phyloP scores from a whole-genome alignment of 2,888 invertebrate species.

The Drosophila incognita region DNA sequence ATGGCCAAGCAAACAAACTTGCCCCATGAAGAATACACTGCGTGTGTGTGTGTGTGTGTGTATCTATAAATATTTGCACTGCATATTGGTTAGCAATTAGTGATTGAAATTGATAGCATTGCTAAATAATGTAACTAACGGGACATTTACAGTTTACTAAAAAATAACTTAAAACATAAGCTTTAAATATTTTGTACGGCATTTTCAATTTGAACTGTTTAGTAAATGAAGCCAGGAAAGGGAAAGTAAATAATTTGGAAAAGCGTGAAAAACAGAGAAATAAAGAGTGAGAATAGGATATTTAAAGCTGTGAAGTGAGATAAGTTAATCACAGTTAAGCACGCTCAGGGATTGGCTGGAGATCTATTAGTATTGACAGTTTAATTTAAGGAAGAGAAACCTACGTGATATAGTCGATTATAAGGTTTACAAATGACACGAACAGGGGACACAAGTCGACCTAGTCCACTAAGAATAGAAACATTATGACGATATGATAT shows the following conservation, averaged over 20 bases:
- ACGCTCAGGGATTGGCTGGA: not conserved
- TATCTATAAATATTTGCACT: conserved; percentile 33
- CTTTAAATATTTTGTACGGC: not conserved
- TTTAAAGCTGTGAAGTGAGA: not conserved
- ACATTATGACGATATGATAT: not conserved
- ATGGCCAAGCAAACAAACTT: conserved; percentile 47
- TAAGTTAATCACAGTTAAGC: not conserved
- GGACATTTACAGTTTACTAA: too few relatives aligned
- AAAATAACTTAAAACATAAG: not conserved
- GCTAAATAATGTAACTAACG: conserved; percentile 3
- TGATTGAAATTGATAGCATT: conserved; percentile 32
- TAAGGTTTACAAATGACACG: not conserved
- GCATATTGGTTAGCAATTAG: conserved; percentile 56
- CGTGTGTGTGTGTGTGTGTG: not conserved
- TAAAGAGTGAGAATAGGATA: not conserved
- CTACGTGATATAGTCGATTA: not conserved
- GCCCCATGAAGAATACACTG: conserved; percentile 12
- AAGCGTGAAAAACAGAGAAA: not conserved
- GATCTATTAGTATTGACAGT: not conserved
- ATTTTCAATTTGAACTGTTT: not conserved
- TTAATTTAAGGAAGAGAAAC: not conserved
- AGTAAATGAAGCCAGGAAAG: not conserved
- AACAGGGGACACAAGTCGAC: not conserved
- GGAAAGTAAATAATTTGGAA: not conserved
- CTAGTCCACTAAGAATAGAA: not conserved